Evolutionary conservation across 1,140 invertebrate species (phyloP), one percentile per base, ranked within the genome.

Genomic region (Diabrotica virgifera): DNA sequence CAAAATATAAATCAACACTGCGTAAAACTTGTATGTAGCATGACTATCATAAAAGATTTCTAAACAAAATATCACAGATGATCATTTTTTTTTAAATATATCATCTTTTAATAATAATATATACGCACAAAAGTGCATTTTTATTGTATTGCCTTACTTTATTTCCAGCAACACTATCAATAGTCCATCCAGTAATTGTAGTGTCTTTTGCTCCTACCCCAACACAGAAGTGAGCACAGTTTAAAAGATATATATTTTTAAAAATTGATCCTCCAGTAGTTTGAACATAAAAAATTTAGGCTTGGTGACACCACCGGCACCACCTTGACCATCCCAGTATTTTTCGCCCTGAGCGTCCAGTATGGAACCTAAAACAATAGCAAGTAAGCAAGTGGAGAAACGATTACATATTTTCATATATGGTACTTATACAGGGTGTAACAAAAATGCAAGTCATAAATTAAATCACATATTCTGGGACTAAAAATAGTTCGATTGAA

Each of bases 301-400:
- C 36, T 57, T 37, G 7, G 24, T 38, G 24, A 12, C 40, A 2
- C 40, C 40, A 11, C 55, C 55, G 11, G 24, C 24, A 37, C 55
- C 35, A 7, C 55, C 55, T 57, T 36, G 24, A 12, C 55, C 55
- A 36, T 57, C 55, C 55, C 55, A 57, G 36, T 57, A 57, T 37
- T 37, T 12, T 6, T 24, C 55, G 7, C 55, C 55, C 36, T 57
- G 24, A n/a, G 24, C 55, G 6, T 57, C 36, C 6, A 57, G 11
- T 57, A 36, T 36, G 7, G 55, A 57, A 36, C 36, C 55, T 57
- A 5, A 11, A 7, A 55, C 3, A 55, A 14, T 24, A 55, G 10
- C 5, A 55, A 50, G 24, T 24, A 24, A 24, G 24, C 24, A 24
- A 24, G 24, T 4, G 4, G 4, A 2, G 24, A 24, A 24, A 24